Evolutionary conservation across 2,797 vertebrate species (phyloP), one percentile per base, ranked within the genome.

Genomic region (Platyrinchus mystaceus): DNA sequence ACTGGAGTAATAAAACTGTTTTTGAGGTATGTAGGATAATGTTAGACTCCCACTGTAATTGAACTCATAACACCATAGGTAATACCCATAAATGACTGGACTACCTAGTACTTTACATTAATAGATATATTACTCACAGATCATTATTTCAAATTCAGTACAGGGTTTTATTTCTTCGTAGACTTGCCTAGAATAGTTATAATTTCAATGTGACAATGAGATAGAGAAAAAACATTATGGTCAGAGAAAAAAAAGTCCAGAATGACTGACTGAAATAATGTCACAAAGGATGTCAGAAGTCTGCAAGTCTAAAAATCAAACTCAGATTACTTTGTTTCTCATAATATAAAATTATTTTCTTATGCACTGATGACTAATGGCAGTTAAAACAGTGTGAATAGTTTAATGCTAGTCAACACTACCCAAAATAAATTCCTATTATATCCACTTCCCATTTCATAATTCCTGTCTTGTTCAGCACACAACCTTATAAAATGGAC

Each of bases 1-100:
- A 52, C 24, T 52, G 50, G 90, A 75, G 17, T 49, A 91, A 84
- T 46, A 83, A 34, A 80, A 83, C n/a, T 83, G 9, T 49, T 92
- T 95, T 78, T 78, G 82, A 76, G 22, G 10, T 46, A n/a, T 23
- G 19, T 7, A 47, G 28, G 41, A 70, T 68, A 63, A 41, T 26
- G 17, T 39, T 43, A 63, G 34, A 53, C 15, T 47, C 24, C 27
- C 0, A 0, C 23, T 56, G 37, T 36, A 92, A 75, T 0, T 76
- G 70, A 87, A 49, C 32, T 64, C 78, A 7, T 14, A 85, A 49
- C 12, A 34, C 12, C 32, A 14, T 7, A 56, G 15, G 20, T 46
- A 89, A 74, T 74, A 84, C 7, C 8, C 9, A 26, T 37, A 55
- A 11, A n/a, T 12, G 43, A 62, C 19, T 75, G 36, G 46, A 90